phyloP scores from a whole-genome alignment of 2,888 invertebrate genomes.

The Neoitamus cyanurus region DNA sequence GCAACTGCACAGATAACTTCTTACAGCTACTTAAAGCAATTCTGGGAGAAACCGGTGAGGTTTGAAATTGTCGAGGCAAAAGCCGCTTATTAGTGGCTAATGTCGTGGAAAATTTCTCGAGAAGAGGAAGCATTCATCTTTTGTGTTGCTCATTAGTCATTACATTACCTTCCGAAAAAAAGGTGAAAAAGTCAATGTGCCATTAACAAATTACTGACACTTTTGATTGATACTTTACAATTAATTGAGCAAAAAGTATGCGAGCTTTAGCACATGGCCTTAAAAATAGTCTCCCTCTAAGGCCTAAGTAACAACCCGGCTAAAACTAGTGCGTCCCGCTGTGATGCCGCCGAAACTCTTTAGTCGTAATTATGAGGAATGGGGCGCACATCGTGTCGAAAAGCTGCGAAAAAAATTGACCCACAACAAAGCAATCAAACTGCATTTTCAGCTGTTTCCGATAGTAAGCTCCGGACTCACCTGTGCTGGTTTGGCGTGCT shows the following conservation, averaged over 20 bases:
- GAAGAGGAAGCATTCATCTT: background rate
- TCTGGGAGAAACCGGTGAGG: background rate
- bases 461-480: conserved; percentile 7
- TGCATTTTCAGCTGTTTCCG: conserved; percentile 2
- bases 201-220: background rate
- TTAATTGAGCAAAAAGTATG: background rate
- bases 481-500: background rate
- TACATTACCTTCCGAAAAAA: background rate
- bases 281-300: background rate
- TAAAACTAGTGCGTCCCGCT: background rate
- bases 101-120: conserved; percentile 1
- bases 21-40: background rate
- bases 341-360: background rate
- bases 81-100: background rate
- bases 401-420: background rate
- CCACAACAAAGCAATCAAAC: background rate
- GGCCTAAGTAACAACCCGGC: background rate
- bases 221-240: background rate
- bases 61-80: background rate
- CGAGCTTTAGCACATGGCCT: background rate
- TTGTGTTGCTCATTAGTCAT: background rate
- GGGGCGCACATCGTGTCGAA: background rate
- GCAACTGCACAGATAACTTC: background rate
- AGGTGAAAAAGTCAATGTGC: background rate
- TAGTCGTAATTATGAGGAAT: background rate